Evolutionary conservation across 92 coral and sea anemone genomes (phyloP), one percentile per base, ranked within the genome.

Genomic region (Zoanthus sansibaricus): DNA sequence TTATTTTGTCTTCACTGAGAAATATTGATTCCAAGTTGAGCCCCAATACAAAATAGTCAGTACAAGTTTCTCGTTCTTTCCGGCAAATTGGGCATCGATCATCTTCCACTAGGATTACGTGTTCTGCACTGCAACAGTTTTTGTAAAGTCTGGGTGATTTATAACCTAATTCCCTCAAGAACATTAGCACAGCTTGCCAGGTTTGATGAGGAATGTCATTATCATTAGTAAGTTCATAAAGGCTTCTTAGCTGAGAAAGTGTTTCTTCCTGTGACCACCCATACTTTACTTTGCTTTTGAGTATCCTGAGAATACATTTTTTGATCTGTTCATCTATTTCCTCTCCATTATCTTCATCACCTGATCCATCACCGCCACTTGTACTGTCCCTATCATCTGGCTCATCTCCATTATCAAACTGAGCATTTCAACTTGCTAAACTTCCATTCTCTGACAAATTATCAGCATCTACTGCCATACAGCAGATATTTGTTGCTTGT

Each of bases 261-360:
- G 95, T 71, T 70, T 90, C 93, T 37, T 83, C 87, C 73, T 87
- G 95, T 7, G 95, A 92, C 93, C 91, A 93, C 44, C 90, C 90
- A 92, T 87, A 74, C 58, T 87, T 83, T 0, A 93, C 86, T 74
- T 93, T 89, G 4, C 86, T 86, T 7, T 66, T 42, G 14, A 92
- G 2, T 21, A 86, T 79, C 83, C 92, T 88, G 21, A 92, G 86
- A 11, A 89, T 88, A 56, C 72, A 77, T 21, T 90, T 83, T 20
- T 75, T 83, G 20, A 90, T 30, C 18, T 66, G 32, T 66, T 32
- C 18, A 5, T 66, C 71, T n/a, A 66, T 66, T 66, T 10, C 71
- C 21, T 79, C 78, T 14, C 71, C 75, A 30, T 51, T 47, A 51
- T 87, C 83, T 30, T 42, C 77, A 64, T 20, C 52, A 79, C 33